phyloP scores from a whole-genome alignment of 2,113 vertebrate genomes.

The Hystrix cristata region DNA sequence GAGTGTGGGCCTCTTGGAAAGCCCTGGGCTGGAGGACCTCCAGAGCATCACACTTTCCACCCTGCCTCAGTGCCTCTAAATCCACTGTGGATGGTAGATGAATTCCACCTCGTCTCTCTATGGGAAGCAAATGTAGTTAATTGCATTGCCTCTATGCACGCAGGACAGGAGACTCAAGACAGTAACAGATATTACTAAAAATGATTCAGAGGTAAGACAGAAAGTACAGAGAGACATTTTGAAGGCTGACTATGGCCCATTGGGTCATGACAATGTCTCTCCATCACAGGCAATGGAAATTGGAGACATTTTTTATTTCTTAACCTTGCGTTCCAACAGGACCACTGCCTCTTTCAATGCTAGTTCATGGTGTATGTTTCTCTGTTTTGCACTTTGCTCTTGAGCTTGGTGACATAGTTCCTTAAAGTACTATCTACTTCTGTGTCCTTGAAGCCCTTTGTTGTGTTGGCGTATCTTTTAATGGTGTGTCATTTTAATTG shows the following conservation, averaged over 20 bases:
- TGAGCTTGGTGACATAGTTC: not conserved
- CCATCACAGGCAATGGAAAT: not conserved
- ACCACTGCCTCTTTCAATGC: not conserved
- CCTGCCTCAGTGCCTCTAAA: not conserved
- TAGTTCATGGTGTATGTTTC: fast-evolving
- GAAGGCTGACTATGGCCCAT: not conserved
- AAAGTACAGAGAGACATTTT: not conserved
- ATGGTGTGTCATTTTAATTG: not conserved
- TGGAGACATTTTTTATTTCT: not conserved
- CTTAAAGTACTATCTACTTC: not conserved
- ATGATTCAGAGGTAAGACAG: not conserved
- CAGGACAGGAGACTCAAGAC: not conserved
- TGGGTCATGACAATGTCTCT: not conserved
- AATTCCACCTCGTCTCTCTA: not conserved
- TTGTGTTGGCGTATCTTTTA: not conserved
- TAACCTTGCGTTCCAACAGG: not conserved
- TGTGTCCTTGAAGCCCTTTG: not conserved
- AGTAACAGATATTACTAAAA: not conserved
- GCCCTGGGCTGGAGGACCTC: not conserved
- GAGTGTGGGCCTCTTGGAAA: not conserved
- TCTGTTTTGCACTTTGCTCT: not conserved
- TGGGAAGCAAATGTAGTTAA: not conserved
- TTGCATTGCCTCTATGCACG: not conserved
- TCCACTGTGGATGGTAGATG: not conserved
- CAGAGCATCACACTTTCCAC: fast-evolving